Evolutionary conservation across 2,888 invertebrate genomes (phyloP).

Genomic region (Allacma fusca): DNA sequence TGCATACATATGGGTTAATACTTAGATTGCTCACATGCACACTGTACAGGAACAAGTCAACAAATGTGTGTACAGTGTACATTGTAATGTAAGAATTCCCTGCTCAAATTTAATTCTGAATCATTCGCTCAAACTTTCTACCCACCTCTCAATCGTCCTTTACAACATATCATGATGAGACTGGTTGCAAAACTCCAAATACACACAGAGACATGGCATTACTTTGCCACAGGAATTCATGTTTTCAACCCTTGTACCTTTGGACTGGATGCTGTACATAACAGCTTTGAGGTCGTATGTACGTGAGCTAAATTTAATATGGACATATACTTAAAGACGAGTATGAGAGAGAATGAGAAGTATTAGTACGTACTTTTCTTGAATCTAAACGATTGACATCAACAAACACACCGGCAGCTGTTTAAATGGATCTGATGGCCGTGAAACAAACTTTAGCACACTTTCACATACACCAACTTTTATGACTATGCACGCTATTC

Average conservation of each 20-base stretch:
- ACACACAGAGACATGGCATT: neutral
- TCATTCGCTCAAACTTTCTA: too few species aligned
- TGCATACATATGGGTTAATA: too few species aligned
- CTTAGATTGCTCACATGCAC: too few species aligned
- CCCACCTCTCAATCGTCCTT: too few species aligned
- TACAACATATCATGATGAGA: too few species aligned
- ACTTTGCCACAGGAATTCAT: neutral
- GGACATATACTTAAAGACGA: neutral
- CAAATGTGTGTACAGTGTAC: too few species aligned
- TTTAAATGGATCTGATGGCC: constrained; percentile 32
- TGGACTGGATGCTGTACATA: neutral
- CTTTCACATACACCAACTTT: neutral
- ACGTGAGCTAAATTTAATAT: neutral
- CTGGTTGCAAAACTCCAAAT: too few species aligned
- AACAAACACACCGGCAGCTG: constrained; percentile 37
- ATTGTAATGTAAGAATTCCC: too few species aligned
- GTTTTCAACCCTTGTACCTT: neutral
- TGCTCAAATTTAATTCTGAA: too few species aligned
- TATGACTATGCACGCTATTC: neutral
- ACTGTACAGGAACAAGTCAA: too few species aligned
- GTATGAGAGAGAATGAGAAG: neutral
- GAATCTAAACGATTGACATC: constrained; percentile 39
- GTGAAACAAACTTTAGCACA: constrained; percentile 25
- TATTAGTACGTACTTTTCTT: neutral
- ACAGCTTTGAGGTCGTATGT: neutral